Conservation (phyloP, 2,888 invertebrate species). For the Dione vanillae region DNA sequence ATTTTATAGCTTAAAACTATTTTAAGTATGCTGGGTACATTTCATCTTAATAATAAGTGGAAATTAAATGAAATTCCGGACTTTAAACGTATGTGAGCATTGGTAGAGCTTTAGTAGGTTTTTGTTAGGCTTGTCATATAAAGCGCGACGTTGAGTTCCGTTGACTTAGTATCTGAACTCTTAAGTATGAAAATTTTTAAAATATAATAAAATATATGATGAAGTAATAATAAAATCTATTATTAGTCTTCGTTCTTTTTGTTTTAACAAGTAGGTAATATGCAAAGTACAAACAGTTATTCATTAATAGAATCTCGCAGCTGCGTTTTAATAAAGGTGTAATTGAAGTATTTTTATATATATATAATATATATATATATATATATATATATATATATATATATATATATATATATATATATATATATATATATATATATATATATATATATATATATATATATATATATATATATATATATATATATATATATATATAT, state of each 20-base stretch:
- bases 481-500: too few species aligned
- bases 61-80: not conserved
- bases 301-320: not conserved
- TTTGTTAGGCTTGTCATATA: not conserved
- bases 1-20: not conserved
- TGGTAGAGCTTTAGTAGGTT: not conserved
- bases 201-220: too few species aligned
- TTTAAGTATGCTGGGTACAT: not conserved
- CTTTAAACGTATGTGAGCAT: too few species aligned
- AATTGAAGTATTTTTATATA: not conserved
- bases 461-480: too few species aligned
- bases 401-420: too few species aligned
- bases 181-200: too few species aligned
- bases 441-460: not conserved
- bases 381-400: too few species aligned
- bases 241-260: too few species aligned
- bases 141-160: not conserved
- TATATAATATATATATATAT: too few species aligned
- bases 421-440: too few species aligned
- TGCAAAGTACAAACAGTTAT: not conserved
- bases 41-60: not conserved
- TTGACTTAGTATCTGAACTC: not conserved
- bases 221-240: too few species aligned
- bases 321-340: slow-evolving; percentile 9
- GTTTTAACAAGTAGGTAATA: not conserved